Percentiles rank a stretch among this genome's conserved stretches.
phyloP scores from a whole-genome alignment of 2,113 vertebrate species.

The Budorcas taxicolor region DNA sequence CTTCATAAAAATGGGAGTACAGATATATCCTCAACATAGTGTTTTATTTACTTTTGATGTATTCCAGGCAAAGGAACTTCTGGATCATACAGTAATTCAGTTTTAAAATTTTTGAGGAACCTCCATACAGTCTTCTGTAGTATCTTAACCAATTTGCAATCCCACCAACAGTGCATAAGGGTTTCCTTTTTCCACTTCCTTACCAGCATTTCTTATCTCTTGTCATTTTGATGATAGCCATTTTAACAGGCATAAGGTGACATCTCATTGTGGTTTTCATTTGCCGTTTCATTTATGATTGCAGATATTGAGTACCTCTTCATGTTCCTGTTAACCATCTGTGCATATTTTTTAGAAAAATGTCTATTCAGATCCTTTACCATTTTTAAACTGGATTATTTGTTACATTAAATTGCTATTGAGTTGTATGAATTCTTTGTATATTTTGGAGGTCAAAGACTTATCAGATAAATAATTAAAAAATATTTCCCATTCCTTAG shows the following conservation, averaged over 20 bases:
- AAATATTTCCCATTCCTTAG: background rate
- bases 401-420: background rate
- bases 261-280: background rate
- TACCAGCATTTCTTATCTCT: background rate
- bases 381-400: background rate
- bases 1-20: background rate
- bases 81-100: background rate
- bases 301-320: background rate
- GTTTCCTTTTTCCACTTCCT: background rate
- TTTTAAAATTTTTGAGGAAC: background rate
- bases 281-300: background rate
- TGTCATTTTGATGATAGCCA: background rate
- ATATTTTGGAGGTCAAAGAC: background rate
- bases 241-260: background rate
- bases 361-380: background rate
- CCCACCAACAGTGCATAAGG: background rate
- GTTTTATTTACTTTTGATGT: background rate
- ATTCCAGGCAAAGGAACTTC: background rate
- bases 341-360: background rate
- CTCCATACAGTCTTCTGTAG: background rate
- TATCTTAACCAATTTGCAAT: background rate
- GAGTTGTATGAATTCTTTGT: background rate
- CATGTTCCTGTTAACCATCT: background rate
- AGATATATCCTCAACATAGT: background rate
- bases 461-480: background rate